phyloP scores from a whole-genome alignment of 2,113 vertebrate genomes.

The Bambusicola thoracicus region DNA sequence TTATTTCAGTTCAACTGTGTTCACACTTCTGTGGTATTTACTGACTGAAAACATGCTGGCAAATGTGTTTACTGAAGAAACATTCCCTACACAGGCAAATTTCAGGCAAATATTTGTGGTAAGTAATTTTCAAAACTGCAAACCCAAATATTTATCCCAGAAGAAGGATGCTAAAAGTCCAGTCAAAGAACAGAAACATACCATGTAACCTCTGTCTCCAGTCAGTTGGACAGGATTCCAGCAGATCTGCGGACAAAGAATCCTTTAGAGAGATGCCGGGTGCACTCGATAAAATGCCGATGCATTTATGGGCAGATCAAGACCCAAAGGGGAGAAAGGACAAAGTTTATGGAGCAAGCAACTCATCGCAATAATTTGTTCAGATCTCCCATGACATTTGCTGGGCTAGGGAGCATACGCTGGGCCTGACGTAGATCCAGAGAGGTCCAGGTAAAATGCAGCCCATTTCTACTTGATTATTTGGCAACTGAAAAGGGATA shows the following conservation, averaged over 20 bases:
- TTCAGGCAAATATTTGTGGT: slow-evolving; percentile 69
- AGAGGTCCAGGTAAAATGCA: background rate
- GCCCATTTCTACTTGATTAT: background rate
- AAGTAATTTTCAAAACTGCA: slow-evolving; percentile 49
- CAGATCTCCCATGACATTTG: background rate
- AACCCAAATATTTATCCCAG: slow-evolving; percentile 62
- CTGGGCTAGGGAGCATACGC: fast-evolving
- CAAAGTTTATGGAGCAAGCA: background rate
- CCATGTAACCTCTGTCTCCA: background rate
- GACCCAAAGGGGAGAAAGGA: background rate
- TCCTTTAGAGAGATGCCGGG: background rate
- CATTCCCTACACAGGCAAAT: slow-evolving; percentile 44
- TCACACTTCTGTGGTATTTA: slow-evolving; percentile 52
- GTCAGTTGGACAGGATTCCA: fast-evolving
- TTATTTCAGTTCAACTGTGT: background rate
- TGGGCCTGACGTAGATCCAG: background rate
- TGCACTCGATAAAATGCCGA: background rate
- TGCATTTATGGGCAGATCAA: background rate
- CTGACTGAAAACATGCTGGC: slow-evolving; percentile 37
- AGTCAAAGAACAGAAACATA: slow-evolving; percentile 20
- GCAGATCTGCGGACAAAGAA: slow-evolving; percentile 18
- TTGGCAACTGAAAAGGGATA: background rate
- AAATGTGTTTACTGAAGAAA: slow-evolving; percentile 72
- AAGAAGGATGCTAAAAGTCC: slow-evolving; percentile 22
- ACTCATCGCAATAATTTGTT: background rate